A percentile compares a stretch with the other conserved stretches of the same genome.
phyloP scores from a whole-genome alignment of 2,888 invertebrate genomes.

The Eueremaeus valkanovi region DNA sequence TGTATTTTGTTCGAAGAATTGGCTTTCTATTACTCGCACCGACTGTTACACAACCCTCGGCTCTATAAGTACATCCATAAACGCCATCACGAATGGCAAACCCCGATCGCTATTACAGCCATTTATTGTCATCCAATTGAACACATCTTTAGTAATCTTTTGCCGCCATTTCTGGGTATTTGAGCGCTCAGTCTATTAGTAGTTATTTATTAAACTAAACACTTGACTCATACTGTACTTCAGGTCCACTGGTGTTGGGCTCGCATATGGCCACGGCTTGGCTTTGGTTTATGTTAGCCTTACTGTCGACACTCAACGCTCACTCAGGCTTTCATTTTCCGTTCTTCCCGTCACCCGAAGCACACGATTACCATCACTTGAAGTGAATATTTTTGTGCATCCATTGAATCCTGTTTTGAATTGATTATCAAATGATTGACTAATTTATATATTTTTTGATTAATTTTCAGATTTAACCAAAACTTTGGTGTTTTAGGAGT shows the following conservation, averaged over 20 bases:
- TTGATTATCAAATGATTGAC: not conserved
- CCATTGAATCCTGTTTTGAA: not conserved
- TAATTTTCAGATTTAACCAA: constrained; percentile 67
- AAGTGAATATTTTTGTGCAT: constrained; percentile 56
- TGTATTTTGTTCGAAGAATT: constrained; percentile 73
- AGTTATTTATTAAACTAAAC: not conserved
- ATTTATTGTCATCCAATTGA: constrained; percentile 73
- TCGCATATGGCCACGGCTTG: constrained; percentile 53
- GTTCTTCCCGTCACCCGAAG: constrained; percentile 77
- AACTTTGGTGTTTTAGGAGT: constrained; percentile 78
- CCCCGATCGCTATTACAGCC: constrained; percentile 75
- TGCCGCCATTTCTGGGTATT: constrained; percentile 63
- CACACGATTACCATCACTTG: constrained; percentile 80
- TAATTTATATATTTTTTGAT: not conserved
- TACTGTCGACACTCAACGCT: constrained; percentile 70
- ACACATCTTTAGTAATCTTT: constrained; percentile 70
- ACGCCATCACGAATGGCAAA: constrained; percentile 81
- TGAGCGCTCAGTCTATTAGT: not conserved
- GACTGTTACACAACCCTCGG: constrained; percentile 67
- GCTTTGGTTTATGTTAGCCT: constrained; percentile 75
- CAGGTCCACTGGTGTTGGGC: constrained; percentile 53
- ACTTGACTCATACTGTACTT: not conserved
- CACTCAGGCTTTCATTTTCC: constrained; percentile 83
- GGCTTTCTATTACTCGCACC: constrained; percentile 76
- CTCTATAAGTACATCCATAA: constrained; percentile 79